These are phyloP conservation scores for Amorpha juglandis DNA, from an alignment of 2,888 invertebrate species.

Conservation along the genomic window DNA sequence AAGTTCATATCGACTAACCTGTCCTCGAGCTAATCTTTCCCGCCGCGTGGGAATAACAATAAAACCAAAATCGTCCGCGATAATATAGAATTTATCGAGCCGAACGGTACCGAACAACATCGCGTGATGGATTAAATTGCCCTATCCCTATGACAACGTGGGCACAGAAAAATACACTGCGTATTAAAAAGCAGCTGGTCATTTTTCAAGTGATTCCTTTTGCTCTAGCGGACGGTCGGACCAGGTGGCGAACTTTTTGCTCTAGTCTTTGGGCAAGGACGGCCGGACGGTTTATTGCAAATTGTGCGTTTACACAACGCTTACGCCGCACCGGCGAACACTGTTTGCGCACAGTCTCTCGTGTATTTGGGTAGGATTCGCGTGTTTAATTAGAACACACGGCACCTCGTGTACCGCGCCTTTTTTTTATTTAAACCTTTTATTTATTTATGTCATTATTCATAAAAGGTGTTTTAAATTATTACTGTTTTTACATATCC, in stretches of 20 bases:
- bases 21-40: slow-evolving; percentile 61
- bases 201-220: slow-evolving; percentile 84
- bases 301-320: slow-evolving; percentile 70
- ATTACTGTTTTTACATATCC: neutral
- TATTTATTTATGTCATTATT: slow-evolving; percentile 12
- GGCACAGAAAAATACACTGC: slow-evolving; percentile 80
- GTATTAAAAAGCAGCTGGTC: slow-evolving; percentile 84
- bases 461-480: neutral
- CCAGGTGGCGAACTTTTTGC: slow-evolving; percentile 68
- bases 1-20: slow-evolving; percentile 34
- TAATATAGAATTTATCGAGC: slow-evolving; percentile 82
- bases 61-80: slow-evolving; percentile 78
- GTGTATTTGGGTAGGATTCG: slow-evolving; percentile 70
- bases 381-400: slow-evolving; percentile 73
- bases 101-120: slow-evolving; percentile 67
- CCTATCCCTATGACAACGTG: slow-evolving; percentile 83
- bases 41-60: slow-evolving; percentile 66
- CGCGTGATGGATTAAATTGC: slow-evolving; percentile 85
- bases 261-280: slow-evolving; percentile 42
- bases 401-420: slow-evolving; percentile 50
- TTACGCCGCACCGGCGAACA: slow-evolving; percentile 51
- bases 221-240: slow-evolving; percentile 60
- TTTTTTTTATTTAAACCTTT: slow-evolving; percentile 47
- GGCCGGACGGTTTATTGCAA: slow-evolving; percentile 51
- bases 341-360: slow-evolving; percentile 70